These are phyloP conservation scores for Anabacerthia variegaticeps DNA, from an alignment of 2,797 vertebrate genomes.

Conservation along the genomic window DNA sequence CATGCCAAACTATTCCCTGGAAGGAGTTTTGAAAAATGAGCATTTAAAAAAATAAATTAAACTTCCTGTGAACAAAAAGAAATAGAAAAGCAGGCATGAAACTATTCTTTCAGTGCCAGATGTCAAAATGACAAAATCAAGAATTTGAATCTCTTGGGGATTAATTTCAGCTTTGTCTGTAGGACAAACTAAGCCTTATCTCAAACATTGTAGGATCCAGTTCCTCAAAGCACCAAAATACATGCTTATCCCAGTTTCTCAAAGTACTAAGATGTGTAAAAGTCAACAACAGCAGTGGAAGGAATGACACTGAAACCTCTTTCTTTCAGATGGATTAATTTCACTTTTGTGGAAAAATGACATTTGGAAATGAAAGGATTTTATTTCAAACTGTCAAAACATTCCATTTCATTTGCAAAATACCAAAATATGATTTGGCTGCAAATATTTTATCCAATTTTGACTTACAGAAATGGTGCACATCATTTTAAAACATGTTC, in stretches of 20 bases:
- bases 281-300: neutral
- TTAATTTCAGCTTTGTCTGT: constrained; percentile 35
- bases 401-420: neutral
- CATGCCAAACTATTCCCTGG: constrained; percentile 5
- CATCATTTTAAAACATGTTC: neutral
- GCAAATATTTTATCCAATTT: neutral
- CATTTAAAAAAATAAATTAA: neutral
- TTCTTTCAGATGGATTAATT: neutral
- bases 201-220: neutral
- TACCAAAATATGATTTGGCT: neutral
- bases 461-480: neutral
- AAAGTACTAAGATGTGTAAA: neutral
- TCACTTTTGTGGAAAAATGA: neutral
- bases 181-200: constrained; percentile 10
- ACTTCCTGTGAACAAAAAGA: neutral
- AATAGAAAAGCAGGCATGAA: constrained; percentile 24
- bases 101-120: neutral
- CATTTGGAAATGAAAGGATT: neutral
- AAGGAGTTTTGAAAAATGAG: constrained; percentile 32
- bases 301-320: neutral
- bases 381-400: constrained; percentile 4
- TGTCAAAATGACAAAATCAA: constrained; percentile 27
- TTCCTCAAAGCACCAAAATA: constrained; percentile 17
- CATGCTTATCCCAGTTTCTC: neutral
- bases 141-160: constrained; percentile 14